These are phyloP conservation scores for Callaeas wilsoni DNA, from an alignment of 2,113 vertebrate species.

Conservation along the genomic window DNA sequence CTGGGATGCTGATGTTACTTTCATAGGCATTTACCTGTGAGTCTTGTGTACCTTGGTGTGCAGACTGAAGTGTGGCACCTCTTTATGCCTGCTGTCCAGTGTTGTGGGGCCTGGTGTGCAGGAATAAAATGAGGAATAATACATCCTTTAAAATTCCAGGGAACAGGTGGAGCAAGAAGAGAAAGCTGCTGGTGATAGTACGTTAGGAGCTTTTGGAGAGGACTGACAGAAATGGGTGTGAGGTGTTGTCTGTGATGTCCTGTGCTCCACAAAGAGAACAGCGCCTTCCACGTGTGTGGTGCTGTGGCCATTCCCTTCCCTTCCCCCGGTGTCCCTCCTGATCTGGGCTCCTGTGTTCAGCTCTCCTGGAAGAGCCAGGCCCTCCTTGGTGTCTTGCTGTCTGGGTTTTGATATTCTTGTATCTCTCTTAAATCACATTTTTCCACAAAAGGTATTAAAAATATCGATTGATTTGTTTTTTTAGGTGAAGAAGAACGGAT, in stretches of 20 bases:
- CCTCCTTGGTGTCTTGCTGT: neutral
- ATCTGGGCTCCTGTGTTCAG: too few relatives aligned
- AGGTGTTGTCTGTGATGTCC: neutral
- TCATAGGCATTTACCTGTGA: accelerated
- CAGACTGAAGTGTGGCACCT: neutral
- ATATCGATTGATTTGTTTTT: neutral
- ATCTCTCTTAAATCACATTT: neutral
- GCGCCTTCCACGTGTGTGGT: accelerated
- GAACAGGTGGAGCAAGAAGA: neutral
- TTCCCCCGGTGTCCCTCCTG: neutral
- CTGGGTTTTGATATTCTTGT: neutral
- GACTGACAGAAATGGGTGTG: neutral
- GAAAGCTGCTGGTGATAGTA: neutral
- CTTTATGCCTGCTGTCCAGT: neutral
- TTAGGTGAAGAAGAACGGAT: conserved; percentile 89
- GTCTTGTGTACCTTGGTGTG: accelerated
- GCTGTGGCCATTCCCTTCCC: neutral
- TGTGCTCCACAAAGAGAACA: accelerated
- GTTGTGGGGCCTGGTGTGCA: neutral
- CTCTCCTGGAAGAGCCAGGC: neutral
- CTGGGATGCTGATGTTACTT: neutral
- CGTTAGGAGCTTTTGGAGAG: neutral
- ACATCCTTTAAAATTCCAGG: neutral
- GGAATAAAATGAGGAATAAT: neutral
- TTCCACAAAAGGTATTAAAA: neutral